Evolutionary conservation across 2,888 invertebrate genomes (phyloP), one percentile per base, ranked within the genome.

Genomic region (Amiota communis): DNA sequence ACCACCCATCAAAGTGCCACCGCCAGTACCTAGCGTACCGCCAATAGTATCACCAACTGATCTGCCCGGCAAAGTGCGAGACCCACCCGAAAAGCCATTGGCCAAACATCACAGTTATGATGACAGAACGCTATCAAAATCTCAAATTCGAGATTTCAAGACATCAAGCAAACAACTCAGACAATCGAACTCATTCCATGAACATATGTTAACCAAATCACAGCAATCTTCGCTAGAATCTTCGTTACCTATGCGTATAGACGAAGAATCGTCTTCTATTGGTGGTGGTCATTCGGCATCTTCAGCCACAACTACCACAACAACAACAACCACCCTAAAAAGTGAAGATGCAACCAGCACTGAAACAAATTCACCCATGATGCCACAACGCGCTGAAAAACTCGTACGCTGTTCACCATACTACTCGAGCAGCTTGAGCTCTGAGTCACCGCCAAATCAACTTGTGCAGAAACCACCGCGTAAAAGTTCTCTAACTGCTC

Each of bases 401-500:
- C 88, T 94, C 48, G 91, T 93, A 0, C 93, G 94, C 85, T 94
- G 94, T 84, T 94, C 94, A 1, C 94, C 94, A 0, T 94, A 94
- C 86, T 94, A 94, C 87, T 94, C 94, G 47, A 94, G 94, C 83
- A 94, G 94, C 82, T 89, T 94, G 57, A 94, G 94, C 85, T 94
- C 94, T 0, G 94, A 94, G 81, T 94, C 94, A 46, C 94, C 94
- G 2, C 94, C 94, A 1, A 92, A 93, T 87, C 89, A 90, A 77
- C 78, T 88, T n/a, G 91, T 93, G 49, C 91, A 92, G 67, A 93
- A 93, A 81, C 92, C 92, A 8, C 92, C 93, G 0, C 92, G 92
- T 17, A 94, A 93, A 87, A 92, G 92, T 70, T 92, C 93, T 0
- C 83, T 93, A 48, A 89, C 93, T 3, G 92, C 76, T 0, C 77